phyloP scores from a whole-genome alignment of 2,888 invertebrate genomes.

The Apeira syringaria region DNA sequence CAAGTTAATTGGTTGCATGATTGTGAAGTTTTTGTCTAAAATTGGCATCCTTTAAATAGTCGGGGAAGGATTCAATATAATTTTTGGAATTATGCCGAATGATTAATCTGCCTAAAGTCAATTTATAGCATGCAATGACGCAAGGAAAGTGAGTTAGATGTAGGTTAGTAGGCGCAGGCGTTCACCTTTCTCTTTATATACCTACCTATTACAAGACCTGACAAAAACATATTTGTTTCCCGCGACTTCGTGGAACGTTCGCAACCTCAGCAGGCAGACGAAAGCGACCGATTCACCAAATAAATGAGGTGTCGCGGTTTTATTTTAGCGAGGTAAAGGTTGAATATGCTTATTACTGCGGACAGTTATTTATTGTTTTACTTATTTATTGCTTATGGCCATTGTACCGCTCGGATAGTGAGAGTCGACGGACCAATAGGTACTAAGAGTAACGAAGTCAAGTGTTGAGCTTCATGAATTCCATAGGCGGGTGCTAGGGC shows the following conservation, averaged over 20 bases:
- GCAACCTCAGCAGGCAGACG: slow-evolving; percentile 17
- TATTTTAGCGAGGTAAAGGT: slow-evolving; percentile 25
- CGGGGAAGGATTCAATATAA: neutral
- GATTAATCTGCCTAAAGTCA: slow-evolving; percentile 22
- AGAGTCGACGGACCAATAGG: too few relatives aligned
- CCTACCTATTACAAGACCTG: slow-evolving; percentile 17
- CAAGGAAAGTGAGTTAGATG: slow-evolving; percentile 66
- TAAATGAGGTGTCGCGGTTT: slow-evolving; percentile 26
- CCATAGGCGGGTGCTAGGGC: too few relatives aligned
- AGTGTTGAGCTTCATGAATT: too few relatives aligned
- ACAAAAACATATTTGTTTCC: slow-evolving; percentile 30
- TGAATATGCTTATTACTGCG: slow-evolving; percentile 16
- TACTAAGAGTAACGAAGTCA: too few relatives aligned
- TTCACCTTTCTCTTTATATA: slow-evolving; percentile 66
- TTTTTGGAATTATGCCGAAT: slow-evolving; percentile 9
- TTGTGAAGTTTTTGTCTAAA: too few relatives aligned
- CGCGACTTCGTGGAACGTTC: slow-evolving; percentile 24
- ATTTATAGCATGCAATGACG: slow-evolving; percentile 43
- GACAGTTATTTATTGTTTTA: too few relatives aligned
- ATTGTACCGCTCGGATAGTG: too few relatives aligned
- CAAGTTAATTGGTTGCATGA: too few relatives aligned
- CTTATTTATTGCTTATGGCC: too few relatives aligned
- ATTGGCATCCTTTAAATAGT: neutral
- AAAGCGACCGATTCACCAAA: slow-evolving; percentile 27
- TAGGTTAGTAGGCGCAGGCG: slow-evolving; percentile 67